Base-by-base conservation (phyloP, 2,888 invertebrate species). In the Dynastes grantii region DNA sequence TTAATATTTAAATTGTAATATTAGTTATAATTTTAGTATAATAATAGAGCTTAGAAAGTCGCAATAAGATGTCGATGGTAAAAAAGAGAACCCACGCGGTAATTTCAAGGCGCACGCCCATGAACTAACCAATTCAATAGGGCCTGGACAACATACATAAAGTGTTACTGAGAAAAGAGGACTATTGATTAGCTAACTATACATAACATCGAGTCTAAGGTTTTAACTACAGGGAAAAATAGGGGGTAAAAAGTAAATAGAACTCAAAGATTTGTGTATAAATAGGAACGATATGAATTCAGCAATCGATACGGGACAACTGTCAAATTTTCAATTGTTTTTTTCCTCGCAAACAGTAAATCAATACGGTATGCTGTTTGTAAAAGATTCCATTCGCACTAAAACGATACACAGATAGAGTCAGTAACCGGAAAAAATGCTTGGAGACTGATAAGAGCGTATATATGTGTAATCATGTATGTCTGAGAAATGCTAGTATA, bases 111-210 rank as follows among this genome's bases (percentile, higher is more conserved):
- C 75, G 76, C 78, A 78, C 78, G 78, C 78, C 78, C 78, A 64
- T 78, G 78, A 22, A 51, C 16, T 77, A 71, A 61, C 73, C 73
- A 75, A 82, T 84, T 84, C 81, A 83, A 82, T 84, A 83, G 85
- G 83, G 84, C 85, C 83, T 84, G 78, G 81, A 81, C 85, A 86
- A 40, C 51, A 68, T 51, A 84, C 85, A 86, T 86, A 86, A 87
- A 87, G 45, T 87, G 86, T 85, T 85, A 85, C 85, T 8, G 11
- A 29, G n/a, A 27, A 49, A 27, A 68, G 68, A 86, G 84, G 85
- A 86, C 85, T 87, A 87, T 87, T 85, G 87, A 87, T 87, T 87
- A 85, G 84, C 83, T 76, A 76, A 80, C 78, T 78, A 70, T 68
- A 78, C 80, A 80, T 11, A 77, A 67, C 63, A 27, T 49, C 9